Conservation (phyloP, 2,797 vertebrate species). For the Sebastes iracundus region DNA sequence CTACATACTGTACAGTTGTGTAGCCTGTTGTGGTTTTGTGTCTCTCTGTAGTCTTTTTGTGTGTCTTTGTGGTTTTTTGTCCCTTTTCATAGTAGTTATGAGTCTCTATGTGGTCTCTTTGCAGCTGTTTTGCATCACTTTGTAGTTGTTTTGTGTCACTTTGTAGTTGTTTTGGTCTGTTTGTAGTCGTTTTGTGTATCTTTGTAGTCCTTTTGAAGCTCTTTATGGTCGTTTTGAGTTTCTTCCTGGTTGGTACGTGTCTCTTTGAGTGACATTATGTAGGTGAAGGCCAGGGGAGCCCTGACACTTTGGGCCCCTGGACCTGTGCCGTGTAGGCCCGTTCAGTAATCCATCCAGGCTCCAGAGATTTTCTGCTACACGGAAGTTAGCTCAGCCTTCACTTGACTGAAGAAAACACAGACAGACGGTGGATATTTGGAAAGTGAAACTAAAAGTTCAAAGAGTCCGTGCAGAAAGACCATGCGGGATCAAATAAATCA, state of each 20-base stretch:
- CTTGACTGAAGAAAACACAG: neutral
- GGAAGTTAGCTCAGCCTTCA: neutral
- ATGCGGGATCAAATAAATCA: neutral
- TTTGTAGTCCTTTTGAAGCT: neutral
- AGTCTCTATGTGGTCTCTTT: too few relatives aligned
- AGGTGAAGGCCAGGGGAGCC: neutral
- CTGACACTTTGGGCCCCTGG: neutral
- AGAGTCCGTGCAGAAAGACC: neutral
- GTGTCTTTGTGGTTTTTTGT: too few relatives aligned
- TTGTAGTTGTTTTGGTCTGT: too few relatives aligned
- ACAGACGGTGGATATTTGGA: neutral
- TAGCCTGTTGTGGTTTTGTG: neutral
- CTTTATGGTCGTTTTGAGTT: neutral
- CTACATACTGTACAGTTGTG: neutral
- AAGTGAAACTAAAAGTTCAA: slow-evolving; percentile 10
- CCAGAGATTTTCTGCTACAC: neutral
- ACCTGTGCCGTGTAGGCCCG: neutral
- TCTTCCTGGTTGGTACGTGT: neutral
- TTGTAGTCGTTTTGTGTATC: neutral
- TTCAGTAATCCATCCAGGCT: neutral
- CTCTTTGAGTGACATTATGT: neutral
- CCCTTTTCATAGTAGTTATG: neutral
- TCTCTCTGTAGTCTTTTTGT: too few relatives aligned
- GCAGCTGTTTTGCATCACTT: too few relatives aligned
- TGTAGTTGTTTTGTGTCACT: neutral